Evolutionary conservation across 1,140 invertebrate species (phyloP).

Genomic region (Carposina sasakii): DNA sequence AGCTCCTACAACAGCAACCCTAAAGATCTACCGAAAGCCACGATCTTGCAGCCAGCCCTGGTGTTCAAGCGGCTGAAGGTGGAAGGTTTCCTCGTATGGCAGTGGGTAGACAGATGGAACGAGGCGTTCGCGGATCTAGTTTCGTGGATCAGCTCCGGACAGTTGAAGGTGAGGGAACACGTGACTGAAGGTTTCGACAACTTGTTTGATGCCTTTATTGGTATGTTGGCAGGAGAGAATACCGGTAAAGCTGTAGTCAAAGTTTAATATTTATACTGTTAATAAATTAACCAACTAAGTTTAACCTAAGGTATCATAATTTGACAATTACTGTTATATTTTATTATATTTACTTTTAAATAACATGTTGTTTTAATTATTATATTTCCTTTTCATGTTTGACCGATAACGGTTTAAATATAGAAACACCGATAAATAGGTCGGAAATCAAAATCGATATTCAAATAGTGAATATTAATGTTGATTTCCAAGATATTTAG

Average conservation of each 20-base stretch:
- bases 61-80: constrained; percentile 65
- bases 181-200: constrained; percentile 75
- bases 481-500: too few species aligned
- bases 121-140: constrained; percentile 62
- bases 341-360: too few species aligned
- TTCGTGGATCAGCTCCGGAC: constrained; percentile 70
- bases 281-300: too few species aligned
- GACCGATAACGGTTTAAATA: too few species aligned
- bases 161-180: constrained; percentile 72
- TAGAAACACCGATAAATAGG: too few species aligned
- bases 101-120: constrained; percentile 39
- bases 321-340: too few species aligned
- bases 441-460: too few species aligned
- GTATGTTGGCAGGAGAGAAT: constrained; percentile 74
- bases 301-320: too few species aligned
- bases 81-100: constrained; percentile 56
- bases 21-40: constrained; percentile 44
- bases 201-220: constrained; percentile 74
- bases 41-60: constrained; percentile 68
- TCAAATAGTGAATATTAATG: too few species aligned
- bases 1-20: constrained; percentile 63
- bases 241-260: constrained; percentile 76
- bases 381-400: too few species aligned
- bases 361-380: too few species aligned
- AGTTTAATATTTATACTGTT: too few species aligned